Conservation (phyloP, 2,113 vertebrate genomes). For the Petaurus breviceps region DNA sequence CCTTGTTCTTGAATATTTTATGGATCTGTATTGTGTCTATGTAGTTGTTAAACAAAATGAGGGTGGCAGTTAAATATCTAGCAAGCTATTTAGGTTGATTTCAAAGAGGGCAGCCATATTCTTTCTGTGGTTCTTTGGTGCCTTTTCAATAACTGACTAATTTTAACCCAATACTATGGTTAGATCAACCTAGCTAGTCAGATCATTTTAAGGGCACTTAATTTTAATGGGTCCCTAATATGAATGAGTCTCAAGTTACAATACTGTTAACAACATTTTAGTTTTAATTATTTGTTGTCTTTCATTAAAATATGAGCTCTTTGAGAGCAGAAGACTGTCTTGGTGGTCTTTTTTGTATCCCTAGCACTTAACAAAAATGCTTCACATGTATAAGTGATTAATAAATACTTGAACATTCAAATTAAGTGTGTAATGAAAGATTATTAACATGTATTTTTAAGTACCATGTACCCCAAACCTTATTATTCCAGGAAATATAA, state of each 20-base stretch:
- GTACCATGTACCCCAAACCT: background rate
- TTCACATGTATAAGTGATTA: background rate
- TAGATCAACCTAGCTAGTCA: background rate
- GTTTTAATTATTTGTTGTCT: background rate
- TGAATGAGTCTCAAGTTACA: background rate
- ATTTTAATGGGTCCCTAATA: background rate
- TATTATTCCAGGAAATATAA: background rate
- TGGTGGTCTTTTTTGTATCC: background rate
- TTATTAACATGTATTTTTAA: background rate
- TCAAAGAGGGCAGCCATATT: background rate
- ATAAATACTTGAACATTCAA: background rate
- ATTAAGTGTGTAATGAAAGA: background rate
- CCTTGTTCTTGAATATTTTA: background rate
- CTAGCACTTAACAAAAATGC: background rate
- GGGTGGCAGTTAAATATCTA: background rate
- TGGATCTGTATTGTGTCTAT: background rate
- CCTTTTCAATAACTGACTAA: background rate
- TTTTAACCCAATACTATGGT: background rate
- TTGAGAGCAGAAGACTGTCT: background rate
- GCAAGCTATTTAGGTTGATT: background rate
- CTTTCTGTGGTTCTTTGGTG: background rate
- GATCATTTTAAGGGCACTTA: background rate
- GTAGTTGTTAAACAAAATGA: too few relatives aligned
- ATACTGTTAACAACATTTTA: background rate
- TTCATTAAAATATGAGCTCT: background rate